phyloP scores from a whole-genome alignment of 2,888 invertebrate species.

The Cyclophora punctaria region DNA sequence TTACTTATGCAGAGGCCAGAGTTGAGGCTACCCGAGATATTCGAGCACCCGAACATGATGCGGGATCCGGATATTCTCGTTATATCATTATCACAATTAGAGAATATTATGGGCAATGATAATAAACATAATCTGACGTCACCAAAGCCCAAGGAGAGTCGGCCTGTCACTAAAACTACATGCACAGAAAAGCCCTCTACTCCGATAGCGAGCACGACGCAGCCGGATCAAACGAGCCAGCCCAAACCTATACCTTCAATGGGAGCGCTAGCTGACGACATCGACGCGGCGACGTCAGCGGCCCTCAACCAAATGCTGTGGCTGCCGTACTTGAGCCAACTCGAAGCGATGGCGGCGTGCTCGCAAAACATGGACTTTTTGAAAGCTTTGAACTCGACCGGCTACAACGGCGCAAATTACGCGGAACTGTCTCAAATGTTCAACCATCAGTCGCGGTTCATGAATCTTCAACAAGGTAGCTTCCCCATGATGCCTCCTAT shows the following conservation, averaged over 20 bases:
- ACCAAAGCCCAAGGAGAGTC: conserved; percentile 28
- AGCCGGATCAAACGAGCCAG: conserved; percentile 40
- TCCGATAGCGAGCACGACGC: conserved; percentile 28
- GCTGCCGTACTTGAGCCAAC: conserved; percentile 80
- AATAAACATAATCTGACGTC: conserved; percentile 42
- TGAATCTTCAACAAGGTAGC: conserved; percentile 43
- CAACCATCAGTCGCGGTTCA: conserved; percentile 55
- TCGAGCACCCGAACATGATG: conserved; percentile 81
- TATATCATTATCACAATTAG: conserved; percentile 83
- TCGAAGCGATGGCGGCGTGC: conserved; percentile 76
- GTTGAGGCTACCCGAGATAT: conserved; percentile 82
- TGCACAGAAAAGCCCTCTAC: conserved; percentile 1
- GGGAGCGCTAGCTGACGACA: conserved; percentile 75
- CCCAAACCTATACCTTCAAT: conserved; percentile 53
- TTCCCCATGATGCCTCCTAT: conserved; percentile 58
- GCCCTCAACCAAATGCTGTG: conserved; percentile 84
- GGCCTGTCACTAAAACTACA: conserved; percentile 16
- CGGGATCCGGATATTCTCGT: conserved; percentile 87
- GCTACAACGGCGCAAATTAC: conserved; percentile 62
- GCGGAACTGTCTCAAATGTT: conserved; percentile 71
- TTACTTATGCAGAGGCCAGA: conserved; percentile 82
- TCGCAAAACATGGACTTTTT: conserved; percentile 74
- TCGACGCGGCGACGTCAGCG: conserved; percentile 81
- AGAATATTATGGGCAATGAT: conserved; percentile 74
- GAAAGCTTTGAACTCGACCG: conserved; percentile 72